phyloP scores from a whole-genome alignment of 2,797 vertebrate species.

The Antennarius maculatus region DNA sequence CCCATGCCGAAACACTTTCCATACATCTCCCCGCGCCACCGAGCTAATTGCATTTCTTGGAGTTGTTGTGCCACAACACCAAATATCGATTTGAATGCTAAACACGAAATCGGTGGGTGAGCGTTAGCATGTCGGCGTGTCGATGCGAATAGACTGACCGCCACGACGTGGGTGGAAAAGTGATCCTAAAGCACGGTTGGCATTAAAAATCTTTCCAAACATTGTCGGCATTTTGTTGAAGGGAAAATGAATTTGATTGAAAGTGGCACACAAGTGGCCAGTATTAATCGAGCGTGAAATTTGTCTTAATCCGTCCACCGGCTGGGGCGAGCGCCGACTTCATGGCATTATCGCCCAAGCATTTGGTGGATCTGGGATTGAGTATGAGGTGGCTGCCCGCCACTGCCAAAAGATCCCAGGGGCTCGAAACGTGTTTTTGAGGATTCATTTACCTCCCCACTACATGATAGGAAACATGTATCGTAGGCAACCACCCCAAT shows the following conservation, averaged over 20 bases:
- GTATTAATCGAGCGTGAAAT: conserved; percentile 80
- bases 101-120: conserved; percentile 66
- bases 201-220: conserved; percentile 68
- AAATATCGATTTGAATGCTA: conserved; percentile 79
- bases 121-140: conserved; percentile 62
- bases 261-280: conserved; percentile 81
- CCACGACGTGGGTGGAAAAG: conserved; percentile 52
- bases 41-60: conserved; percentile 78
- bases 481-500: too few relatives aligned
- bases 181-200: conserved; percentile 68
- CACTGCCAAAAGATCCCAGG: neutral
- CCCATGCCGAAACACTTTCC: conserved; percentile 78
- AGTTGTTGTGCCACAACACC: conserved; percentile 73
- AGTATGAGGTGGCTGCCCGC: conserved; percentile 47
- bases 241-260: conserved; percentile 77
- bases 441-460: too few relatives aligned
- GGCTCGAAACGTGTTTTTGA: too few relatives aligned
- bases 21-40: conserved; percentile 72
- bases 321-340: conserved; percentile 58
- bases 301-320: conserved; percentile 64
- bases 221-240: conserved; percentile 62
- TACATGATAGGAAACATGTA: too few relatives aligned
- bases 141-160: conserved; percentile 67
- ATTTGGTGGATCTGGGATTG: conserved; percentile 70
- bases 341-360: conserved; percentile 55